These are phyloP conservation scores for Dendrolimus houi DNA, from an alignment of 2,888 invertebrate genomes.

Conservation along the genomic window DNA sequence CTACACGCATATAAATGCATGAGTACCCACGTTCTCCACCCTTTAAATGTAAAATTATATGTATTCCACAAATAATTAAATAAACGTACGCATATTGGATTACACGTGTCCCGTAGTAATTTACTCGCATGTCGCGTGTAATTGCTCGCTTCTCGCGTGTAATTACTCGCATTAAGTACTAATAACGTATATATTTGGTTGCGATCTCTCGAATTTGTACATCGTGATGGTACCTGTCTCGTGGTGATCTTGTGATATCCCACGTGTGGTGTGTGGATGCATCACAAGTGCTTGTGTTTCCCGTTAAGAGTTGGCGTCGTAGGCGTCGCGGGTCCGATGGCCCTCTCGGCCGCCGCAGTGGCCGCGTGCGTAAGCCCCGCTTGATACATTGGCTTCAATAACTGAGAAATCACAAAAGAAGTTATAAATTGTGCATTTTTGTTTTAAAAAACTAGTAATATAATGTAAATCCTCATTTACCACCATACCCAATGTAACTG, in stretches of 20 bases:
- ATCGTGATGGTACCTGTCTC: slow-evolving; percentile 2
- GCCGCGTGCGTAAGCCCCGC: slow-evolving; percentile 88
- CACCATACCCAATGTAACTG: neutral
- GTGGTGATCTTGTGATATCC: neutral
- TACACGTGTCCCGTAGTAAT: too few species aligned
- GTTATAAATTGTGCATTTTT: neutral
- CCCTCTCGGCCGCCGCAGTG: slow-evolving; percentile 83
- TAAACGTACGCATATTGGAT: neutral
- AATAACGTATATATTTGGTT: slow-evolving; percentile 1
- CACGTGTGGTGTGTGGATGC: slow-evolving; percentile 18
- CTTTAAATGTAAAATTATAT: neutral
- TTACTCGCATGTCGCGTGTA: neutral
- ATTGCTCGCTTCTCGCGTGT: neutral
- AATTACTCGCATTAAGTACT: slow-evolving; percentile 1
- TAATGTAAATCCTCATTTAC: neutral
- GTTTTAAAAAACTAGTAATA: neutral
- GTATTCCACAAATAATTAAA: neutral
- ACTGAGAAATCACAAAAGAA: slow-evolving; percentile 55
- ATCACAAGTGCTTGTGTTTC: slow-evolving; percentile 80
- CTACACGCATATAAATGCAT: too few species aligned
- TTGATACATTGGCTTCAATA: slow-evolving; percentile 90
- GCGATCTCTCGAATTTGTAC: neutral
- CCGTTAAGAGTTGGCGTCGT: slow-evolving; percentile 64
- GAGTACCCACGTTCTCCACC: too few species aligned
- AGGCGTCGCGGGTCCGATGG: slow-evolving; percentile 59